Base-by-base conservation (phyloP, 1,140 invertebrate species). In the Lineus longissimus region DNA sequence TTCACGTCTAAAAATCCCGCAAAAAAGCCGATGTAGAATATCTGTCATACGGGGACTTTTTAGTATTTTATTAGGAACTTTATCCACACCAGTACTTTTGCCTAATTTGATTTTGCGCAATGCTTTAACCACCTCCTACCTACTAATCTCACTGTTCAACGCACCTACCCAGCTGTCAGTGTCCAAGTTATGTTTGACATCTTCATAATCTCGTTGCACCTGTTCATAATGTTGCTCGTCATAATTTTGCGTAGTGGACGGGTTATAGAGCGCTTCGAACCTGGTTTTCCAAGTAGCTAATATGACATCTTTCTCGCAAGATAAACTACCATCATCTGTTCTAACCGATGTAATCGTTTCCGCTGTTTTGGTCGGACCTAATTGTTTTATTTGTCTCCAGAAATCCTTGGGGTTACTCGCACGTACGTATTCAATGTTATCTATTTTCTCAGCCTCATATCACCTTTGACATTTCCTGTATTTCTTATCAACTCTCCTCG, bases 401-500 rank as follows among this genome's bases (percentile, higher is more conserved):
- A 70, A 70, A 19, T 70, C 62, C 1, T 59, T 62, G n/a, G 63
- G 64, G 33, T 65, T 59, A 1, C 27, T 65, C 0, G 47, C 65
- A 11, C 25, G 25, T 57, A 70, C 51, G 17, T 54, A 25, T 27
- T 68, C 66, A 11, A 70, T 70, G 45, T 67, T 57, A 29, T 64
- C 47, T 2, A 30, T 40, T 1, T 29, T 13, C 13, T 4, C 40
- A 19, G 2, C 31, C 15, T 11, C 22, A 40, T 68, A 59, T 55
- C 15, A 6, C 63, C 41, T 36, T 68, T 63, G 15, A 27, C 22
- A 11, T 54, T 19, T 31, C 62, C 51, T 62, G 23, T 70, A 11
- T 43, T 11, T 43, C 19, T 43, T 11, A 13, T 65, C 41, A 70
- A 65, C 11, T 1, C 43, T 22, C 65, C 41, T 25, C 61, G 25